Conservation (phyloP, 2,113 vertebrate genomes). For the Hassar affinis region DNA sequence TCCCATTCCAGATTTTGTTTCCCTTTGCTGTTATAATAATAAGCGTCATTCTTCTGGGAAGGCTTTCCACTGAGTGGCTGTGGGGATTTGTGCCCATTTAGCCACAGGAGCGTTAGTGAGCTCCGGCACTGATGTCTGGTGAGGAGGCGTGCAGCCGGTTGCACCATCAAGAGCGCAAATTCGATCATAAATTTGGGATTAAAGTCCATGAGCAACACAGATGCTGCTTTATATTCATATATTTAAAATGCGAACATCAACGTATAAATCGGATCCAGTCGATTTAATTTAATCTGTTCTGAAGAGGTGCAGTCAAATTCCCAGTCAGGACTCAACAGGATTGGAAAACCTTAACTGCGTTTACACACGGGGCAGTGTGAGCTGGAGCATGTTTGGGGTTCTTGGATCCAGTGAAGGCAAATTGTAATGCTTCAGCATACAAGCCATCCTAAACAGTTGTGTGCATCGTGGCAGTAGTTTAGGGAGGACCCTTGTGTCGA, state of each 20-base stretch:
- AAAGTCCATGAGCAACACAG: too few relatives aligned
- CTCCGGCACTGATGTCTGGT: neutral
- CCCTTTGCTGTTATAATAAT: neutral
- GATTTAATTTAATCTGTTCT: too few relatives aligned
- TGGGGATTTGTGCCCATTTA: neutral
- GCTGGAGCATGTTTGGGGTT: neutral
- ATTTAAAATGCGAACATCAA: too few relatives aligned
- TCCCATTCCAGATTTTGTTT: neutral
- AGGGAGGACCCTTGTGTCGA: neutral
- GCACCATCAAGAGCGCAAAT: too few relatives aligned
- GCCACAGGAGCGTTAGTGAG: neutral
- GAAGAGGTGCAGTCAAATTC: too few relatives aligned
- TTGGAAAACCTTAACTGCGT: too few relatives aligned
- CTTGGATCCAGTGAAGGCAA: too few relatives aligned
- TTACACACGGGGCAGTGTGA: neutral
- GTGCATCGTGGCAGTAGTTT: neutral
- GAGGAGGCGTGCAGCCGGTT: neutral
- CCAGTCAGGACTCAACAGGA: too few relatives aligned
- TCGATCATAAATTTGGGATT: too few relatives aligned
- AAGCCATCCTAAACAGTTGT: neutral
- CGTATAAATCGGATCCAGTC: too few relatives aligned
- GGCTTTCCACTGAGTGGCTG: neutral
- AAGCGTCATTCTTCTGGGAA: neutral
- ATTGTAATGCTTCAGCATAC: neutral
- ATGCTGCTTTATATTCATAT: too few relatives aligned